Conservation (phyloP, 2,888 invertebrate genomes). For the Hipparchia sbordonii region DNA sequence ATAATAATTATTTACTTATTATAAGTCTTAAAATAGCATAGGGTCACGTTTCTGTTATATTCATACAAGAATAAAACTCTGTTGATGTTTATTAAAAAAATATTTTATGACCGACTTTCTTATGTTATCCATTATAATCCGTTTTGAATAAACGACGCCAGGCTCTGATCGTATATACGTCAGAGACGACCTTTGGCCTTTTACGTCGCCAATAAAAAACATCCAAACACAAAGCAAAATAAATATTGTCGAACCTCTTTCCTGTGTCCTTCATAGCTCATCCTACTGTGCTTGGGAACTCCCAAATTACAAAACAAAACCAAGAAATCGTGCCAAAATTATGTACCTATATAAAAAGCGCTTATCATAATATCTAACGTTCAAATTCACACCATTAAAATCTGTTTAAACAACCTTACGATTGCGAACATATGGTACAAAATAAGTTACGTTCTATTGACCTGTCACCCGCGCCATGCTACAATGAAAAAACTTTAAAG, state of each 20-base stretch:
- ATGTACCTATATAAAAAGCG: neutral
- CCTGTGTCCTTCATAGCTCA: conserved; percentile 26
- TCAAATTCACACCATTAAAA: no score
- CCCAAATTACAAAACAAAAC: conserved; percentile 5
- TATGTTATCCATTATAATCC: neutral
- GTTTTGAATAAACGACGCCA: neutral
- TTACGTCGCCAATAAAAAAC: conserved; percentile 40
- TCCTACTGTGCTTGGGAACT: neutral
- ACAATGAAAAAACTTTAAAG: no score
- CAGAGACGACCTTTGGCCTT: conserved; percentile 51
- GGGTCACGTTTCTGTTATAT: neutral
- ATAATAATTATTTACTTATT: no score
- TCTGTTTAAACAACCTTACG: no score
- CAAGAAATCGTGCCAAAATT: conserved; percentile 18
- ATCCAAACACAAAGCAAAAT: conserved; percentile 28
- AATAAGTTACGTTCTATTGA: no score
- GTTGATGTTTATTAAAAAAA: neutral
- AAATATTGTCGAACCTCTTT: conserved; percentile 23
- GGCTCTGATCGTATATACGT: conserved; percentile 33
- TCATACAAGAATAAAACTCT: neutral
- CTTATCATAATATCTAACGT: no score
- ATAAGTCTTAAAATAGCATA: no score
- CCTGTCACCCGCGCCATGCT: no score
- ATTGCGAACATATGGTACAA: no score
- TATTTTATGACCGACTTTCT: neutral